These are phyloP conservation scores for Phalacrocorax carbo DNA, from an alignment of 2,113 vertebrate species.

Conservation along the genomic window DNA sequence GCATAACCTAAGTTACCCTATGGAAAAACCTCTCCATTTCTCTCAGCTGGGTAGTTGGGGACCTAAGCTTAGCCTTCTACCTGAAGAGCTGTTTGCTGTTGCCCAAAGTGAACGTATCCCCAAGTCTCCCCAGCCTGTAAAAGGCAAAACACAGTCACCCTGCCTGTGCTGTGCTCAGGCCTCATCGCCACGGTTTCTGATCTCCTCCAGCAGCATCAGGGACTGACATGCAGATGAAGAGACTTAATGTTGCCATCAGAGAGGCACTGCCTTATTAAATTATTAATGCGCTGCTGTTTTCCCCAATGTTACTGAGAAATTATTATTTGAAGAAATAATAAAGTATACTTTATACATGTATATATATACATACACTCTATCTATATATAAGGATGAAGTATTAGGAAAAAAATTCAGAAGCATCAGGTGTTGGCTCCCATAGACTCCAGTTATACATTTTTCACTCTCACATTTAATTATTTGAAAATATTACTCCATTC, in stretches of 20 bases:
- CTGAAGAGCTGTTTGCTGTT: not conserved
- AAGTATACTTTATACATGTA: not conserved
- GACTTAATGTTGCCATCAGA: not conserved
- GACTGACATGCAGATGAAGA: not conserved
- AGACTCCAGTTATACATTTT: not conserved
- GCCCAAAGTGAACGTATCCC: not conserved
- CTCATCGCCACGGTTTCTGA: not conserved
- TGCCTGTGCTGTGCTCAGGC: not conserved
- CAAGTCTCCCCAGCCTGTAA: not conserved
- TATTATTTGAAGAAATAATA: not conserved
- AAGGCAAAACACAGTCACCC: not conserved
- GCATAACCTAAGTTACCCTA: not conserved
- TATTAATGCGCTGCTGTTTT: not conserved
- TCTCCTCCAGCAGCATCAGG: not conserved
- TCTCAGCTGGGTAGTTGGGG: not conserved
- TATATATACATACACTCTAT: not conserved
- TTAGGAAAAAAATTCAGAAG: not conserved
- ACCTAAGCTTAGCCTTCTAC: not conserved
- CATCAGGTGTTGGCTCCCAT: not conserved
- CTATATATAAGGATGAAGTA: not conserved
- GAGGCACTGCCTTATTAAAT: not conserved
- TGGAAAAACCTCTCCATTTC: not conserved
- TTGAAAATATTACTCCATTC: not conserved
- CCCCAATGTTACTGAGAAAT: not conserved
- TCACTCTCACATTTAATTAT: not conserved